Percentiles rank a stretch among this genome's conserved stretches.
Evolutionary conservation across 2,797 vertebrate genomes (phyloP).

Genomic region (Spinus olivaceus): DNA sequence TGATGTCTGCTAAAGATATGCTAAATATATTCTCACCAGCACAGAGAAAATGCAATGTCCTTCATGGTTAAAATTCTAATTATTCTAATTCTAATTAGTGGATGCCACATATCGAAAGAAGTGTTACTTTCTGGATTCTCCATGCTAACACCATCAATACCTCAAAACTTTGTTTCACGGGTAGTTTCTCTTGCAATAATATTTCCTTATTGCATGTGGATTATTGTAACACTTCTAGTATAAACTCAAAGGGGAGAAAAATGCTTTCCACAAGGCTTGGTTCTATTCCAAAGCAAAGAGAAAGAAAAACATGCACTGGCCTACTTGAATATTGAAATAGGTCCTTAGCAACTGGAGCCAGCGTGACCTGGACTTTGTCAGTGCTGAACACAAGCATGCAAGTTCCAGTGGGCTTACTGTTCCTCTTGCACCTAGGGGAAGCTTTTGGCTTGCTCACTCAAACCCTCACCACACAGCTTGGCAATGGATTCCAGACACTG

Average conservation of each 20-base stretch:
- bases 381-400: background rate
- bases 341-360: background rate
- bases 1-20: background rate
- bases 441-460: background rate
- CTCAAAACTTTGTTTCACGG: background rate
- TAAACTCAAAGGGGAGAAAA: background rate
- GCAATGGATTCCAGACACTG: background rate
- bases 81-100: background rate
- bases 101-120: background rate
- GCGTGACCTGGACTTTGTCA: background rate
- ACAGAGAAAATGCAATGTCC: background rate
- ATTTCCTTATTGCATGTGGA: background rate
- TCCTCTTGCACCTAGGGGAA: background rate
- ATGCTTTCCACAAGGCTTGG: slow-evolving; percentile 10
- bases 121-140: background rate
- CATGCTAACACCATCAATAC: background rate
- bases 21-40: background rate
- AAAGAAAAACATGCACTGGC: background rate
- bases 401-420: background rate
- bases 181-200: background rate
- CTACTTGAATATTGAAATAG: background rate
- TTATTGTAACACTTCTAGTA: slow-evolving; percentile 13
- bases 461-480: background rate
- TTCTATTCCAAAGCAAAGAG: background rate
- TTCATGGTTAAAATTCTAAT: background rate